Evolutionary conservation across 2,888 invertebrate species (phyloP), one percentile per base, ranked within the genome.

Genomic region (Cotesia congregata): DNA sequence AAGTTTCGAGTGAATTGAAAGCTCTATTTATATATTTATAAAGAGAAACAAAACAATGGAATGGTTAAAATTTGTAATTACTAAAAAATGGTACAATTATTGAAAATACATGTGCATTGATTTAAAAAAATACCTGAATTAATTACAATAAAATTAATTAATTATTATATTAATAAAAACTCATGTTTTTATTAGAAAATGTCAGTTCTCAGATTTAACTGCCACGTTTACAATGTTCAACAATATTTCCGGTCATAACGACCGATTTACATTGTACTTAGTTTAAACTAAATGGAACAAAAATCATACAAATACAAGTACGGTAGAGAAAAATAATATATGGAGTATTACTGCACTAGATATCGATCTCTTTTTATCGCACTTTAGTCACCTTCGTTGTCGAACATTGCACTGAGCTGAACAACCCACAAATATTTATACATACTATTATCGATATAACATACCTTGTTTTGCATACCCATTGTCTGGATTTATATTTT

Each of bases 381-480:
- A 50, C 50, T 50, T 50, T 50, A 50, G 50, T 50, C 50, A 50
- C 50, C 50, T 50, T 7, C 50, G 12, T 50, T 50, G 7, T 50
- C 50, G 50, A 50, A 50, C 50, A 50, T 50, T 50, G 50, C 50
- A 50, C 50, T 50, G 50, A 12, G 9, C 12, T 50, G 12, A 50
- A 12, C 5, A 61, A 17, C n/a, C 39, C 6, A 72, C 7, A 12
- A 15, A 50, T 50, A 69, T 50, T 50, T 39, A 62, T 5, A 17
- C 40, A 30, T 39, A 38, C 17, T 12, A 70, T 60, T 50, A 50
- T 50, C 50, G 50, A 50, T 4, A 15, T 38, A 77, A 81, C 84
- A 61, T 83, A 85, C 84, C 84, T 85, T 85, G 75, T 81, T 82
- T 79, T 79, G 81, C 76, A 84, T 77, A 82, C 84, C 84, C 84